Base-by-base conservation (phyloP, 1,140 invertebrate species). In the Cardiocondyla obscurior region DNA sequence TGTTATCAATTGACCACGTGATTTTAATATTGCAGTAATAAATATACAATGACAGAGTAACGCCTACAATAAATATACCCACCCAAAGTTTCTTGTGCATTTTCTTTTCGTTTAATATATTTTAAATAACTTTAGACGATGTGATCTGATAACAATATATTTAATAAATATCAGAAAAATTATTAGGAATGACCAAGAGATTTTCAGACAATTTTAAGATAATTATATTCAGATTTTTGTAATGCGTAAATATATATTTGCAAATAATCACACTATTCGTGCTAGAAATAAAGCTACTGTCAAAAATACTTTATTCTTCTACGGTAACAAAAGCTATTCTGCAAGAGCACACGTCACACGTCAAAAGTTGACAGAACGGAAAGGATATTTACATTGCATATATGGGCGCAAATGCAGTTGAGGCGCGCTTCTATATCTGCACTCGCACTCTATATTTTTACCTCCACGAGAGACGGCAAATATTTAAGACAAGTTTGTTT, bases 401-500 rank as follows among this genome's bases (percentile, higher is more conserved):
- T 55, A 55, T 79, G 46, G 12, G 55, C 72, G 62, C 25, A 69
- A 79, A 79, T 69, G 74, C 62, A 79, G 74, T 67, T 69, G 62
- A 53, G 46, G 22, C 33, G 33, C 74, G n/a, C n/a, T 67, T 69
- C 62, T 77, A 51, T 19, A 77, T 65, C 60, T 67, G 51, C 58
- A 39, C 22, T 58, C 36, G 53, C 55, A 58, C 10, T 77, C 62
- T 28, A 55, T 79, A 79, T 79, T 79, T 79, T 69, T 69, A 79
- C 22, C 25, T 69, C 49, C 25, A 33, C 22, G 33, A 22, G 62
- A 53, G 33, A 79, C 33, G 42, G 74, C 74, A 79, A 79, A 79
- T 79, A 79, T 79, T 69, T 79, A 69, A 79, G 74, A 67, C 44
- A 67, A 79, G 36, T 46, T 79, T 79, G 62, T 79, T 79, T 79